phyloP scores from a whole-genome alignment of 2,113 vertebrate species.

The Smithornis capensis region DNA sequence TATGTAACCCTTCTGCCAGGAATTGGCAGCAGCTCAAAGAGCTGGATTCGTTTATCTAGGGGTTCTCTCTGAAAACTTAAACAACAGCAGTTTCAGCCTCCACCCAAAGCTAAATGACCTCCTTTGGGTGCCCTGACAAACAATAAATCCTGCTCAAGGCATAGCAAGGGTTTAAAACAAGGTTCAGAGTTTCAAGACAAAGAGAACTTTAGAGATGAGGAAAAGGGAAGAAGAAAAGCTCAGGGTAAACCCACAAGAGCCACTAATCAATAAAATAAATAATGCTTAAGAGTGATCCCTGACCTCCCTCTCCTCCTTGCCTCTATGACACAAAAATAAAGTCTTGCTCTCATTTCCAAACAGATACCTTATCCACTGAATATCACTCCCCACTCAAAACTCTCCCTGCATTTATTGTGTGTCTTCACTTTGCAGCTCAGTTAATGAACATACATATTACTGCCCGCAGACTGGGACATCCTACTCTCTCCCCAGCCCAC shows the following conservation, averaged over 20 bases:
- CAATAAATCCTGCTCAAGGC: slow-evolving; percentile 39
- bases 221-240: background rate
- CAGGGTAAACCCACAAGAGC: background rate
- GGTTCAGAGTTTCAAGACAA: background rate
- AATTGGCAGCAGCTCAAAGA: slow-evolving; percentile 61
- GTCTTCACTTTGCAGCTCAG: background rate
- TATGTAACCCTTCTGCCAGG: slow-evolving; percentile 58
- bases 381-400: background rate
- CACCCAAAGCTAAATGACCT: slow-evolving; percentile 59
- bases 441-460: background rate
- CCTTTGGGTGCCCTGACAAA: slow-evolving; percentile 50
- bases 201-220: background rate
- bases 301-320: background rate
- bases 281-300: background rate
- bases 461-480: accelerated
- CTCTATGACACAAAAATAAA: background rate
- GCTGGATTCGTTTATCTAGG: slow-evolving; percentile 57
- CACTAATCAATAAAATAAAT: background rate
- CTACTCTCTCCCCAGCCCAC: background rate
- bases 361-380: background rate
- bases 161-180: slow-evolving; percentile 34
- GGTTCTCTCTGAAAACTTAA: slow-evolving; percentile 52
- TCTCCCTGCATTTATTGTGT: accelerated
- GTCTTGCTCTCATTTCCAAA: background rate
- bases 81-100: slow-evolving; percentile 55